Percentiles rank a stretch among this genome's conserved stretches.
Conservation (phyloP, 2,888 invertebrate genomes). For the Dasypolia templi region DNA sequence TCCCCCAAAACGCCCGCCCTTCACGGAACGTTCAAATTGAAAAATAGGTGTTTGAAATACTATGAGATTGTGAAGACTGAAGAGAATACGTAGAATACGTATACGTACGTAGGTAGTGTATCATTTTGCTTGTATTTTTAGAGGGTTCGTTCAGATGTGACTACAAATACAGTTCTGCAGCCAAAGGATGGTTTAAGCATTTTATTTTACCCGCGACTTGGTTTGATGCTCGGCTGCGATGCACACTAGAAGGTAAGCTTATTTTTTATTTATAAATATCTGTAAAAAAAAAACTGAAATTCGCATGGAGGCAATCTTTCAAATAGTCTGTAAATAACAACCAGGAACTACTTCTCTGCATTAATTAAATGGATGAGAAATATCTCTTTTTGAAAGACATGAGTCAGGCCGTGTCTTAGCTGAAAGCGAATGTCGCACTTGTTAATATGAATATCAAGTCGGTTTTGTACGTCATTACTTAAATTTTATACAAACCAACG, state of each 20-base stretch:
- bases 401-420: too few species aligned
- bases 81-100: too few species aligned
- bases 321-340: not conserved
- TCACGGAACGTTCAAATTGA: too few species aligned
- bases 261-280: not conserved
- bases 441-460: too few species aligned
- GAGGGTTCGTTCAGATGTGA: slow-evolving; percentile 50
- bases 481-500: too few species aligned
- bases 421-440: too few species aligned
- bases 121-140: slow-evolving; percentile 6
- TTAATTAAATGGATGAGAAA: not conserved
- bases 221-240: slow-evolving; percentile 40
- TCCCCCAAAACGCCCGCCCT: too few species aligned
- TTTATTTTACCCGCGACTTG: slow-evolving; percentile 35
- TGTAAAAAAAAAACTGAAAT: not conserved
- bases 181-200: slow-evolving; percentile 44
- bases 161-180: slow-evolving; percentile 27
- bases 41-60: too few species aligned
- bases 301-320: not conserved
- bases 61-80: too few species aligned
- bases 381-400: not conserved
- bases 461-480: too few species aligned
- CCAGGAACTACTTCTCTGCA: not conserved
- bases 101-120: too few species aligned
- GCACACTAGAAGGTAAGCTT: slow-evolving; percentile 44